Percentiles rank a stretch among this genome's conserved stretches.
Evolutionary conservation across 2,888 invertebrate species (phyloP).

Genomic region (Phymatocera aterrima): DNA sequence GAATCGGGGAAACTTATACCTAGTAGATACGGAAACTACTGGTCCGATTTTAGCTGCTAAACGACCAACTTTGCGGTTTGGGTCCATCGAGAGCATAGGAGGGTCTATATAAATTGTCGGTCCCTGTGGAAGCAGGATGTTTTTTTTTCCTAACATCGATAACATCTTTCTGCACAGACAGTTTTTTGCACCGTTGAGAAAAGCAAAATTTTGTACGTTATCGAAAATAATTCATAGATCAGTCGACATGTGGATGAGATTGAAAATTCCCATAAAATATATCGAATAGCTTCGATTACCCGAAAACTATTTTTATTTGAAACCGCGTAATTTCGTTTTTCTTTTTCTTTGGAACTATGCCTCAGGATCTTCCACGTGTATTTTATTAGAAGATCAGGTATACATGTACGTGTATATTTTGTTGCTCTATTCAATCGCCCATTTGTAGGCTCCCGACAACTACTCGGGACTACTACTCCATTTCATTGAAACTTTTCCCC

Average conservation of each 20-base stretch:
- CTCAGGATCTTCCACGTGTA: too few relatives aligned
- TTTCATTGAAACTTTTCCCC: constrained; percentile 19
- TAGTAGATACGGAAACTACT: neutral
- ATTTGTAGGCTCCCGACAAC: neutral
- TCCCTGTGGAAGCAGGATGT: neutral
- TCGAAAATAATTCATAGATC: too few relatives aligned
- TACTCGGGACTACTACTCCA: neutral
- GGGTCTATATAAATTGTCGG: neutral
- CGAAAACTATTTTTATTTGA: too few relatives aligned
- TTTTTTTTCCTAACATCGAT: neutral
- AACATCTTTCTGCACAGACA: too few relatives aligned
- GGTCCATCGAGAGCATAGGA: neutral
- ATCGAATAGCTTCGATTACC: too few relatives aligned
- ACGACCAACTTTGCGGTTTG: neutral
- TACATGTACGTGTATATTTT: neutral
- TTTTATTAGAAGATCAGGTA: too few relatives aligned
- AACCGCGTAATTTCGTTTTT: too few relatives aligned
- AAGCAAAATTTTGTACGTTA: too few relatives aligned
- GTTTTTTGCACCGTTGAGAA: too few relatives aligned
- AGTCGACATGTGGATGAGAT: too few relatives aligned
- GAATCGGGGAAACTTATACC: constrained; percentile 11
- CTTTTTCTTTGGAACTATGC: too few relatives aligned
- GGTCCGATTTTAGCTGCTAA: neutral
- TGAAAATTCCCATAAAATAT: too few relatives aligned
- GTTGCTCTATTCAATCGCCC: neutral